phyloP scores from a whole-genome alignment of 2,888 invertebrate genomes.

The Brachylomia viminalis region DNA sequence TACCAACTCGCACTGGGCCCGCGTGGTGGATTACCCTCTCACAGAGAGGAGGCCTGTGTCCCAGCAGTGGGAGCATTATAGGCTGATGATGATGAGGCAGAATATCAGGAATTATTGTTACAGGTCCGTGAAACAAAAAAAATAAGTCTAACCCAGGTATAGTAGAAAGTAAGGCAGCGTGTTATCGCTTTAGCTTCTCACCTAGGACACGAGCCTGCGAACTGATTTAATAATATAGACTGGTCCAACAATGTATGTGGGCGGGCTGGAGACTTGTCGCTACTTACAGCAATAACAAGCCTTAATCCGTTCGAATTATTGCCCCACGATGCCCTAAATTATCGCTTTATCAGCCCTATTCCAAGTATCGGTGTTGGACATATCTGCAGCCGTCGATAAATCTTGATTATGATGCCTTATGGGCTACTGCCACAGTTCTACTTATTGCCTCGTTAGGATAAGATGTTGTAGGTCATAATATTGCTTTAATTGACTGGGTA shows the following conservation, averaged over 20 bases:
- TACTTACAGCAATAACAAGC: conserved; percentile 60
- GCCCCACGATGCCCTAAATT: conserved; percentile 54
- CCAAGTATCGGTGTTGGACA: conserved; percentile 48
- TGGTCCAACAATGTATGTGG: conserved; percentile 53
- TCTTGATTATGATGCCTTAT: conserved; percentile 55
- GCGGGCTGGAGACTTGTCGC: conserved; percentile 51
- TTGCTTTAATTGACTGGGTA: background rate
- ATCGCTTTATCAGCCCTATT: conserved; percentile 59
- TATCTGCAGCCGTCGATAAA: conserved; percentile 54
- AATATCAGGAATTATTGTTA: background rate
- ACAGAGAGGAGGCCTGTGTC: no score
- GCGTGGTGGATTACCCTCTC: no score
- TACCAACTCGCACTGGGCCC: no score
- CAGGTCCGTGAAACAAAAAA: background rate
- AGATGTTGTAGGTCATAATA: background rate
- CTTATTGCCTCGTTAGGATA: conserved; percentile 34
- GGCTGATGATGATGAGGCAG: no score
- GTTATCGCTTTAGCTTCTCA: background rate
- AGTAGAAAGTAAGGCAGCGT: background rate
- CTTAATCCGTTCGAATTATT: conserved; percentile 62
- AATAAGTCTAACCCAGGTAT: background rate
- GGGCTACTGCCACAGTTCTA: conserved; percentile 37
- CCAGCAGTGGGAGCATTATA: no score
- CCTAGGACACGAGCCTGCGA: background rate
- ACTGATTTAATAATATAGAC: conserved; percentile 56